A percentile compares a stretch with the other conserved stretches of the same genome.
These are phyloP conservation scores for Cotesia vestalis DNA, from an alignment of 1,140 invertebrate genomes.

Conservation along the genomic window DNA sequence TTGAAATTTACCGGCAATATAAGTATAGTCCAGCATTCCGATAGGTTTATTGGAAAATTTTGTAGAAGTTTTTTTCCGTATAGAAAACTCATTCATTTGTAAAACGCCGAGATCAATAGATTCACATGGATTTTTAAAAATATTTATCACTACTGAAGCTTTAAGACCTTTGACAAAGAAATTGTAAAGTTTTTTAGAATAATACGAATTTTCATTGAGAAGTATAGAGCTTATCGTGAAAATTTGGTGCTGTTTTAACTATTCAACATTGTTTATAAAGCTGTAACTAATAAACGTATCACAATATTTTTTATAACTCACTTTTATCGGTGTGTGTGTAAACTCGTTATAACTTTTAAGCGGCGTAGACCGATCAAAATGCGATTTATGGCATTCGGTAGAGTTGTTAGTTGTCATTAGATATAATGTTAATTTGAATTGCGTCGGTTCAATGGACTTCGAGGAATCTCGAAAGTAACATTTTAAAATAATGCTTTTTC, in stretches of 20 bases:
- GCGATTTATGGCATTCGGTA: too few relatives aligned
- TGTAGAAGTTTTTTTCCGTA: too few relatives aligned
- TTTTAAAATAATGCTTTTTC: too few relatives aligned
- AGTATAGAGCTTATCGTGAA: slow-evolving; percentile 2
- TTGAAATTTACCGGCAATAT: too few relatives aligned
- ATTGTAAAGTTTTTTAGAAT: neutral
- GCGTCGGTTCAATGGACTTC: too few relatives aligned
- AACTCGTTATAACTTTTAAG: too few relatives aligned
- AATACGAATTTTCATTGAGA: neutral
- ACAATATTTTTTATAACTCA: neutral
- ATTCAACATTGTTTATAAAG: slow-evolving; percentile 1
- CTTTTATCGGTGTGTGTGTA: neutral
- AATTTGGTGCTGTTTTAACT: slow-evolving; percentile 21
- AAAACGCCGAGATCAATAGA: neutral
- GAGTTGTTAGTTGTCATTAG: too few relatives aligned
- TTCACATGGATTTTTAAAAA: neutral
- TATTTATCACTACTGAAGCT: neutral
- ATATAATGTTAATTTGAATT: too few relatives aligned
- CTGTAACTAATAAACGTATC: neutral
- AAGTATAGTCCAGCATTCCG: too few relatives aligned
- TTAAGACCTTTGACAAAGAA: neutral
- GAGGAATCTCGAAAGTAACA: too few relatives aligned
- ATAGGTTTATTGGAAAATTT: too few relatives aligned
- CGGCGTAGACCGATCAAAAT: too few relatives aligned
- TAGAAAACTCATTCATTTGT: neutral